A percentile compares a stretch with the other conserved stretches of the same genome.
phyloP scores from a whole-genome alignment of 2,113 vertebrate species.

The Rhinoderma darwinii region DNA sequence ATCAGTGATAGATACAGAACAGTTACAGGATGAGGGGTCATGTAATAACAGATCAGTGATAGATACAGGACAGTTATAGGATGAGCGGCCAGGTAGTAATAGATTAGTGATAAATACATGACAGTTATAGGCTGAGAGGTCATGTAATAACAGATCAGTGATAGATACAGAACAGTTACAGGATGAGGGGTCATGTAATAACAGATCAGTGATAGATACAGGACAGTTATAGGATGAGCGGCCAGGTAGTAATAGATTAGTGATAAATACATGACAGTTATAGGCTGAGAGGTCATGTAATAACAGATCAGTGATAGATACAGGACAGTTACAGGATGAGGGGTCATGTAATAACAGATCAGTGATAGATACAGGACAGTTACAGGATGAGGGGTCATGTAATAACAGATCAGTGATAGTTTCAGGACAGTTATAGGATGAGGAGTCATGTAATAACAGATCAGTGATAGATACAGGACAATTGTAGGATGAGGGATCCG shows the following conservation, averaged over 20 bases:
- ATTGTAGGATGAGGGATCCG: neutral
- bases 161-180: neutral
- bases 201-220: neutral
- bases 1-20: neutral
- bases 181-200: neutral
- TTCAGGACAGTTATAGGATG: neutral
- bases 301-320: neutral
- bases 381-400: neutral
- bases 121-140: neutral
- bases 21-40: neutral
- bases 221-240: neutral
- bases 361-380: neutral
- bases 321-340: neutral
- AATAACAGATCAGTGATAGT: neutral
- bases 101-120: neutral
- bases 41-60: neutral
- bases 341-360: neutral
- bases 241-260: neutral
- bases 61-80: neutral
- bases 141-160: neutral
- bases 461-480: neutral
- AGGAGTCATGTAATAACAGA: conserved; percentile 4
- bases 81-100: neutral
- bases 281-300: neutral
- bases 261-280: neutral